Conservation (phyloP, 2,113 vertebrate genomes). For the Calypte anna region DNA sequence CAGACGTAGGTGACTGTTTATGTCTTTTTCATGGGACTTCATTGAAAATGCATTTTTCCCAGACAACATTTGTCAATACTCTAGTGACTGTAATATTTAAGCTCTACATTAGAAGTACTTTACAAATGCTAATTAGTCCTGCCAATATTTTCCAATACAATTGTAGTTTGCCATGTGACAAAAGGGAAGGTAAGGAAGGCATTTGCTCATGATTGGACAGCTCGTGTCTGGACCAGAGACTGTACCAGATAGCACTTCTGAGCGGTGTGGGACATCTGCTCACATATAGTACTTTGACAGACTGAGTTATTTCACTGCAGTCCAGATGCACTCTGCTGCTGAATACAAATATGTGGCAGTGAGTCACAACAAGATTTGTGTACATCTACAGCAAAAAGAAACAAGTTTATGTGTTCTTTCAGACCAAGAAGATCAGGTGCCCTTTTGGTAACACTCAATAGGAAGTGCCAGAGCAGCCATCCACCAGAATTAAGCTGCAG, state of each 20-base stretch:
- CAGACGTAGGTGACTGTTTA: neutral
- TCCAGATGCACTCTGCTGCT: neutral
- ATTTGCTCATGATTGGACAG: neutral
- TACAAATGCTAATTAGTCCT: neutral
- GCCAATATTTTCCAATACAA: neutral
- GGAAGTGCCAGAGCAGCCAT: neutral
- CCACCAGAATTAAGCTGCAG: accelerated
- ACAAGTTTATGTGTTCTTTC: neutral
- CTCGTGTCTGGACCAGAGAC: neutral
- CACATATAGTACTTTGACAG: neutral
- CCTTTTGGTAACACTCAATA: neutral
- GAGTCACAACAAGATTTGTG: neutral
- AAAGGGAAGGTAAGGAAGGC: neutral
- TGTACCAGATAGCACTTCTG: neutral
- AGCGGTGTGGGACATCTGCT: neutral
- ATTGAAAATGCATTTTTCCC: neutral
- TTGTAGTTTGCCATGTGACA: neutral
- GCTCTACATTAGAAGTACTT: neutral
- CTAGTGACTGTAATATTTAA: neutral
- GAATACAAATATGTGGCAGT: neutral
- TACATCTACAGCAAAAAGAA: neutral
- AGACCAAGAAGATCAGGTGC: neutral
- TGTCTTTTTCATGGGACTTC: neutral
- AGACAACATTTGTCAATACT: neutral
- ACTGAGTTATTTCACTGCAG: neutral